phyloP scores from a whole-genome alignment of 2,888 invertebrate species.

The Dastarcus helophoroides region DNA sequence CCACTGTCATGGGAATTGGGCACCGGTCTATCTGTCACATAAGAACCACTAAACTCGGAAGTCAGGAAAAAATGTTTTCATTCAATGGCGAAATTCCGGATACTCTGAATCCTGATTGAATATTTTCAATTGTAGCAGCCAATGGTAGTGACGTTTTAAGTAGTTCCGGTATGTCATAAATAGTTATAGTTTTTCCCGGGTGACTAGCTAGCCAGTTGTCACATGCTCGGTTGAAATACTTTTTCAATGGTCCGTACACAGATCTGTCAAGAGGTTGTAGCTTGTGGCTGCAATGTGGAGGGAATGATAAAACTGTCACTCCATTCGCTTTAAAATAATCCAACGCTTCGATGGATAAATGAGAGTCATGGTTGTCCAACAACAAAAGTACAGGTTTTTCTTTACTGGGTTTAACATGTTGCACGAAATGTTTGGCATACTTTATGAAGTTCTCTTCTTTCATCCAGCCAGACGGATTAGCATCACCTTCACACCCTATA shows the following conservation, averaged over 20 bases:
- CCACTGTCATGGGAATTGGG: no score
- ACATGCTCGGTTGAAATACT: no score
- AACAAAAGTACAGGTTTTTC: slow-evolving; percentile 13
- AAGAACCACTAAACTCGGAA: slow-evolving; percentile 8
- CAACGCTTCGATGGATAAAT: slow-evolving; percentile 10
- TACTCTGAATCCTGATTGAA: slow-evolving; percentile 5
- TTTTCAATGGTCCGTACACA: no score
- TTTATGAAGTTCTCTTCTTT: slow-evolving; percentile 13
- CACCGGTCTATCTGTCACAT: slow-evolving; percentile 10
- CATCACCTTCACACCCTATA: slow-evolving; percentile 14
- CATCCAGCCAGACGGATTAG: slow-evolving; percentile 21
- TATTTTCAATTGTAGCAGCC: slow-evolving; percentile 7
- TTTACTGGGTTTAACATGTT: slow-evolving; percentile 10
- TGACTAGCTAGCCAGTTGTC: no score
- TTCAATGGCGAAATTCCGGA: slow-evolving; percentile 10
- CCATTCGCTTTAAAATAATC: slow-evolving; percentile 12
- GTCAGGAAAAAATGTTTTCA: slow-evolving; percentile 10
- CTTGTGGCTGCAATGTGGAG: slow-evolving; percentile 14
- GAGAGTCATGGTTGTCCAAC: slow-evolving; percentile 13
- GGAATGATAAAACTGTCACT: slow-evolving; percentile 12
- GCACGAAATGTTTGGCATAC: slow-evolving; percentile 16
- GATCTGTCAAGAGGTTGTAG: no score
- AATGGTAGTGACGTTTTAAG: slow-evolving; percentile 4
- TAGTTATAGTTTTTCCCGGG: slow-evolving; percentile 9
- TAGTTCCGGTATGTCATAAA: slow-evolving; percentile 13